Conservation (phyloP, 2,888 invertebrate genomes). For the Anagyrus pseudococci region DNA sequence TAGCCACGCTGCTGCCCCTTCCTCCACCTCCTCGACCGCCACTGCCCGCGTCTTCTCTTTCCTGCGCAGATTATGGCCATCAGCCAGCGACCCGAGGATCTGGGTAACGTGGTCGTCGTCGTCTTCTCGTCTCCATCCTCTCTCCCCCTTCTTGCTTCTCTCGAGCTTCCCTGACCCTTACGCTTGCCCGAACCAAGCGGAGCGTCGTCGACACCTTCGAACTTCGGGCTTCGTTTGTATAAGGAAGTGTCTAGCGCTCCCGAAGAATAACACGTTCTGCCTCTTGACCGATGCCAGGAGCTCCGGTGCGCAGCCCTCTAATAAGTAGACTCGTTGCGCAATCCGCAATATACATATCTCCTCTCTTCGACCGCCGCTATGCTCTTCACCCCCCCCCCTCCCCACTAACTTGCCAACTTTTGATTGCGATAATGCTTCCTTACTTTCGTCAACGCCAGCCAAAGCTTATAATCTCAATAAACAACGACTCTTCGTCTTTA, state of each 20-base stretch:
- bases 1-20: too few relatives aligned
- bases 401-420: too few relatives aligned
- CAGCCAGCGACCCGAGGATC: constrained; percentile 57
- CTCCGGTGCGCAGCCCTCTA: constrained; percentile 22
- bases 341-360: constrained; percentile 16
- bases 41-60: constrained; percentile 40
- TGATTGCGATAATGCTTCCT: too few relatives aligned
- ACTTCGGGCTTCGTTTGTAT: constrained; percentile 55
- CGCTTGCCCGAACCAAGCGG: constrained; percentile 18
- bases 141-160: constrained; percentile 18
- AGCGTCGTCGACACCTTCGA: constrained; percentile 40
- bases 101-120: constrained; percentile 47
- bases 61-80: constrained; percentile 60
- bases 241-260: constrained; percentile 51
- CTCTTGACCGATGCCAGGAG: constrained; percentile 45
- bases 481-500: too few relatives aligned
- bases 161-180: constrained; percentile 26
- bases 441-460: too few relatives aligned
- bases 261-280: constrained; percentile 59
- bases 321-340: constrained; percentile 33
- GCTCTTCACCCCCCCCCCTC: neutral
- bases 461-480: too few relatives aligned
- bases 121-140: constrained; percentile 22
- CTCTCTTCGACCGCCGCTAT: too few relatives aligned
- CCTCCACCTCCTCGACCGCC: neutral